Percentiles rank a stretch among this genome's conserved stretches.
Conservation (phyloP, 2,888 invertebrate species). For the Troilus luridus region DNA sequence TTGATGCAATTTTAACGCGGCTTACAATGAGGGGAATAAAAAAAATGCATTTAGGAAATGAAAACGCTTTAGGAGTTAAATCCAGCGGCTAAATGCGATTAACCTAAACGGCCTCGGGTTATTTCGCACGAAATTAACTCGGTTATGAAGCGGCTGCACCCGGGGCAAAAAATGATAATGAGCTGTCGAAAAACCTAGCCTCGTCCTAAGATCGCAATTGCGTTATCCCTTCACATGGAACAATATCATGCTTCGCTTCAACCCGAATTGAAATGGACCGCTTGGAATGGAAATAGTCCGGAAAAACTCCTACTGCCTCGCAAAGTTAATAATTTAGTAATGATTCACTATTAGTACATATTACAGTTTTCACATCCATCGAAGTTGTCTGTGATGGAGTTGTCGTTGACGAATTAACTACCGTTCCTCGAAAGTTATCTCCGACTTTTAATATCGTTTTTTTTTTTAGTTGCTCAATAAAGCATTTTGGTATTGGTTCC, state of each 20-base stretch:
- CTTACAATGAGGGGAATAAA: background rate
- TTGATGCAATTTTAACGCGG: background rate
- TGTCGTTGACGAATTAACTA: background rate
- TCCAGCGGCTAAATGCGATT: constrained; percentile 3
- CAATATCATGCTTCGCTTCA: background rate
- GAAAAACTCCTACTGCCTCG: background rate
- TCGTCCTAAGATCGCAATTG: background rate
- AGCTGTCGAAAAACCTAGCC: background rate
- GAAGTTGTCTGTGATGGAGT: background rate
- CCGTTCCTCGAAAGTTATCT: background rate
- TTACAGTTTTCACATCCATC: background rate
- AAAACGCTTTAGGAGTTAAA: constrained; percentile 36
- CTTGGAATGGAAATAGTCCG: background rate
- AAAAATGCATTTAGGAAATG: constrained; percentile 40
- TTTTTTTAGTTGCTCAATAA: constrained; percentile 39
- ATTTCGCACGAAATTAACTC: constrained; percentile 36
- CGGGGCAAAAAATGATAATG: background rate
- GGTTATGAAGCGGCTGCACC: constrained; percentile 9
- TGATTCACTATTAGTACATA: constrained; percentile 21
- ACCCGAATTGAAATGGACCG: background rate
- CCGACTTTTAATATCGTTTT: constrained; percentile 38
- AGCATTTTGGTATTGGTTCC: background rate
- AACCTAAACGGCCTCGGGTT: background rate
- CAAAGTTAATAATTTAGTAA: constrained; percentile 26
- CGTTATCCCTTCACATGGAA: background rate